Conservation (phyloP, 2,888 invertebrate species). For the Synanthedon vespiformis region DNA sequence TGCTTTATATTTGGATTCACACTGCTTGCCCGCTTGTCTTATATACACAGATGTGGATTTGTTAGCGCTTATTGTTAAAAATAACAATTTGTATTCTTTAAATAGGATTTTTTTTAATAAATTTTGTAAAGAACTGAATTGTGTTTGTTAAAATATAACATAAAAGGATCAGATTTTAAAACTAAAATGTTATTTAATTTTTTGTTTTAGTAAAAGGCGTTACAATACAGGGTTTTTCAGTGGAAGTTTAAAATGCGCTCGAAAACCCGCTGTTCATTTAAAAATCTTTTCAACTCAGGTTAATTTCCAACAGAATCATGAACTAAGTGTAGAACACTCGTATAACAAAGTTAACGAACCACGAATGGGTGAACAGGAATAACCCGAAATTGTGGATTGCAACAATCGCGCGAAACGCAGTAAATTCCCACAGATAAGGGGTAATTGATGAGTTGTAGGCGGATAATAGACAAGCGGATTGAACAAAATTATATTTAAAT, state of each 20-base stretch:
- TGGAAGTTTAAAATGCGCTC: not conserved
- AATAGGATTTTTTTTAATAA: too few relatives aligned
- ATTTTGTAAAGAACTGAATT: too few relatives aligned
- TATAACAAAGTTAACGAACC: slow-evolving; percentile 65
- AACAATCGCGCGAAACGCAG: slow-evolving; percentile 58
- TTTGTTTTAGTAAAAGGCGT: too few relatives aligned
- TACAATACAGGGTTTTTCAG: too few relatives aligned
- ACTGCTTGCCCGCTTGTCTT: too few relatives aligned
- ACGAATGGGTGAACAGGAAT: slow-evolving; percentile 53
- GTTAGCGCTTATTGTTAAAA: too few relatives aligned
- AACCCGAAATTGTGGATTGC: slow-evolving; percentile 54
- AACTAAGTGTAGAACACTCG: slow-evolving; percentile 50
- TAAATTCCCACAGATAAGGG: slow-evolving; percentile 33
- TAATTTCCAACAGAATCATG: slow-evolving; percentile 37
- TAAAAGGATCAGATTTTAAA: too few relatives aligned
- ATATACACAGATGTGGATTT: too few relatives aligned
- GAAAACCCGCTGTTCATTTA: not conserved
- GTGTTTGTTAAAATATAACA: too few relatives aligned
- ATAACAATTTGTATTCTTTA: too few relatives aligned
- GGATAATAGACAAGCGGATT: slow-evolving; percentile 10
- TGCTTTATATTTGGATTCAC: too few relatives aligned
- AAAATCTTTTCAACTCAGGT: slow-evolving; percentile 9
- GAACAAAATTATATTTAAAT: not conserved
- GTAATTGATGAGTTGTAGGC: slow-evolving; percentile 15
- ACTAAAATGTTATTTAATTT: too few relatives aligned